These are phyloP conservation scores for Drosophila prosaltans DNA, from an alignment of 1,140 invertebrate species.

Conservation along the genomic window DNA sequence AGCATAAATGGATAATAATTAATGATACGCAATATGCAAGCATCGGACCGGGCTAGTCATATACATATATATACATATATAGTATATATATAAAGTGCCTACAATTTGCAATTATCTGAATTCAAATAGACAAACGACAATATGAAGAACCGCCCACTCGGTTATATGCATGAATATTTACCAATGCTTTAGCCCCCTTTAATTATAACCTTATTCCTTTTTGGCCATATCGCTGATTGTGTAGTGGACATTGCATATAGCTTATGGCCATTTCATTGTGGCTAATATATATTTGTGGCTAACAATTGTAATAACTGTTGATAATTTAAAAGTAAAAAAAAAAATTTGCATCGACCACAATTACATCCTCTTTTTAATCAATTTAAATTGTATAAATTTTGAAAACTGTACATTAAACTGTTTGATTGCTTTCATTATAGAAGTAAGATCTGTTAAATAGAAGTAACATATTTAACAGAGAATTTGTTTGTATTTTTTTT, in stretches of 20 bases:
- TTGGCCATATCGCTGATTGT: slow-evolving; percentile 4
- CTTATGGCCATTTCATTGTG: not conserved
- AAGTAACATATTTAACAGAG: too few relatives aligned
- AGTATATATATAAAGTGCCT: not conserved
- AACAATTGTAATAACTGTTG: slow-evolving; percentile 7
- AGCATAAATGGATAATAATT: slow-evolving; percentile 8
- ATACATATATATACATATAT: too few relatives aligned
- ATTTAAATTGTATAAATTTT: too few relatives aligned
- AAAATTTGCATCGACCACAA: too few relatives aligned
- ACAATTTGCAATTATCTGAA: slow-evolving; percentile 9
- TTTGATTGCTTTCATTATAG: too few relatives aligned
- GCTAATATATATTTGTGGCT: not conserved
- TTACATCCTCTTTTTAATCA: too few relatives aligned
- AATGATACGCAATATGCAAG: not conserved
- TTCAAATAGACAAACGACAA: slow-evolving; percentile 1
- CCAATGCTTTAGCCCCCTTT: not conserved
- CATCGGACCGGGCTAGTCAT: not conserved
- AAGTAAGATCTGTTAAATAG: too few relatives aligned
- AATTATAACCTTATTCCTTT: slow-evolving; percentile 5
- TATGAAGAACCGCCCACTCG: not conserved
- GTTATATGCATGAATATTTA: not conserved
- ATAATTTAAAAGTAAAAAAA: not conserved
- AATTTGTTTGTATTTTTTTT: too few relatives aligned
- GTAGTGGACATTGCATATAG: not conserved
- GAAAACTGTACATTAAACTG: too few relatives aligned